Evolutionary conservation across 2,797 vertebrate genomes (phyloP), one percentile per base, ranked within the genome.

Genomic region (Pyrocephalus nanus): DNA sequence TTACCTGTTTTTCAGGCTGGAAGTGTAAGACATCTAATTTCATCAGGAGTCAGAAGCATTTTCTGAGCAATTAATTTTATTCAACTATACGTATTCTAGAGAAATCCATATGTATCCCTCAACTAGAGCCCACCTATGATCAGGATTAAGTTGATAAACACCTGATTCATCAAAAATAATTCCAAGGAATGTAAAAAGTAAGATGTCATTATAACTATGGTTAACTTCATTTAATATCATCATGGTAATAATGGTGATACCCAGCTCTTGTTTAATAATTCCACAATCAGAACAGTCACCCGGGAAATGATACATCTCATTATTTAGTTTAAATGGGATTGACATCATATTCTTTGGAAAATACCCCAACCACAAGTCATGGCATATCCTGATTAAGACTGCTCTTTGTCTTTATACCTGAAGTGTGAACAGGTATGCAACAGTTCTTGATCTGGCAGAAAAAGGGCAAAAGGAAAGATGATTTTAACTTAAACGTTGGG

Each of bases 221-320:
- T 61, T 74, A 67, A 22, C 16, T 58, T 51, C 5, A 12, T 72
- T 91, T 91, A n/a, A 19, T n/a, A 73, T 16, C 11, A 36, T 48
- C 40, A 18, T 16, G 57, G 23, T 27, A 79, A 54, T 27, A 76
- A 66, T 32, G 12, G 8, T 36, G 32, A 16, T 57, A 30, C 8
- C 74, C 57, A 73, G 19, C 7, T 58, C 74, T 58, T 50, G 14
- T 58, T 26, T 58, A 71, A 55, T 27, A 53, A 74, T 60, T 8
- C 6, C 34, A 22, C 0, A 0, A 5, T 40, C 60, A 67, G 43
- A 88, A 86, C 36, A 67, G 4, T 62, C 43, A 74, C 7, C 11
- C 47, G 86, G 69, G 67, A 94, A 90, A 76, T 47, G 0, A 89
- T 11, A 30, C 13, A 62, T 67, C 76, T 40, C 8, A 4, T 85